Base-by-base conservation (phyloP, 1,140 invertebrate species). In the Bicyclus anynana region DNA sequence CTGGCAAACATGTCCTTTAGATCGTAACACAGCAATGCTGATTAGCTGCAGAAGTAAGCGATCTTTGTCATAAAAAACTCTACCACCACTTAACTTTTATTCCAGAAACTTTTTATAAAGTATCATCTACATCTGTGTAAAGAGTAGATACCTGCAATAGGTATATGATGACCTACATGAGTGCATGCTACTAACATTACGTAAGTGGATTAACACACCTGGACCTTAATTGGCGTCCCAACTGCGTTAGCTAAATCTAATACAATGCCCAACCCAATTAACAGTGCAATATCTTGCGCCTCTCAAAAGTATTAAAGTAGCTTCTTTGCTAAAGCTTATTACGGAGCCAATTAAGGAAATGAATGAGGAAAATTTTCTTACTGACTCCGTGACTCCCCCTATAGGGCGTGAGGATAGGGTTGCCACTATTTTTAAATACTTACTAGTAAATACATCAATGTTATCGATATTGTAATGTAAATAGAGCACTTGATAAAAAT, bases 271-370 rank as follows among this genome's bases (percentile, higher is more conserved):
- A 55, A 61, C 53, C 40, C 53, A 61, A 61, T 61, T 55, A 61
- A 26, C 47, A 46, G 21, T 29, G 48, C 53, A 51, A 54, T 60
- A 55, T 55, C 59, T 61, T 51, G 29, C 58, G 52, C 52, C 58
- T 61, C 54, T 61, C 59, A 55, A 61, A 61, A 61, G 59, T 61
- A 61, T 61, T 55, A 61, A 61, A 55, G 53, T 54, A 55, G 46
- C 46, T 53, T 50, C 53, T 61, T 61, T 52, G 59, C 59, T 42
- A 55, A 55, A 50, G 48, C 65, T 67, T 67, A 74, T 74, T 66
- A 74, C 65, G 60, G 67, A 73, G 74, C 71, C 73, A 80, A 80
- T 80, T 77, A 76, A 68, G 60, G 57, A 74, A 77, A 76, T 77
- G 69, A 74, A 68, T 61, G 62, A 65, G 60, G 69, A 65, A 67